Percentiles rank a stretch among this genome's conserved stretches.
These are phyloP conservation scores for Margaritifera margaritifera DNA, from an alignment of 2,888 invertebrate species.

Conservation along the genomic window DNA sequence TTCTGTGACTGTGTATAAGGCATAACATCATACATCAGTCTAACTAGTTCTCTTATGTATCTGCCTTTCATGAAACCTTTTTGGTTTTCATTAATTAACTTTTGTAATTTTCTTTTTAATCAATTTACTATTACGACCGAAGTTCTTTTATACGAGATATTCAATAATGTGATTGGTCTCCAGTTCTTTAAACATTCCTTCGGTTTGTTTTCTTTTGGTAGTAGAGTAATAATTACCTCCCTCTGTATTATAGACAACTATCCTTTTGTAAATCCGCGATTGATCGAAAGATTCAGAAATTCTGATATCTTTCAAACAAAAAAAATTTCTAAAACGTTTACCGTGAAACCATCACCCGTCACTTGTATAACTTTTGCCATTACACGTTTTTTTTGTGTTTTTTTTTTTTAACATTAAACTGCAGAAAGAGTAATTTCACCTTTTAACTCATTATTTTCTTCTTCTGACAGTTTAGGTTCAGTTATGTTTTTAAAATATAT, in stretches of 20 bases:
- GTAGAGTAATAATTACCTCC: background rate
- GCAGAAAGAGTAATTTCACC: too few relatives aligned
- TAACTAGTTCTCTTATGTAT: background rate
- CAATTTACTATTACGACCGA: background rate
- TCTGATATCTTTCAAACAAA: constrained; percentile 30
- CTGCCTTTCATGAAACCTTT: background rate
- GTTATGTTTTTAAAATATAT: too few relatives aligned
- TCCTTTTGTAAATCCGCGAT: background rate
- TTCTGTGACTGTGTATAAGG: background rate
- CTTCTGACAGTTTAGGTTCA: too few relatives aligned
- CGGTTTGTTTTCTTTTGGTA: constrained; percentile 7
- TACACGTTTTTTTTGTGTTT: rapidly evolving
- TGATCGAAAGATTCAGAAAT: constrained; percentile 26
- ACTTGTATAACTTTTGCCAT: too few relatives aligned
- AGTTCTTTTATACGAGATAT: constrained; percentile 1
- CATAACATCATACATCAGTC: background rate
- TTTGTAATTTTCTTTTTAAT: background rate
- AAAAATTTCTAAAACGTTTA: too few relatives aligned
- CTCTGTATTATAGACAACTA: background rate
- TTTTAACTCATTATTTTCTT: too few relatives aligned
- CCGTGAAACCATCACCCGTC: too few relatives aligned
- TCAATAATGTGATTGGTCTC: background rate
- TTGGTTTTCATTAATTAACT: background rate
- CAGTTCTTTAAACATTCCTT: background rate
- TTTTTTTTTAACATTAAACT: too few relatives aligned